These are phyloP conservation scores for Cantharis flavilabris DNA, from an alignment of 2,888 invertebrate species.

Conservation along the genomic window DNA sequence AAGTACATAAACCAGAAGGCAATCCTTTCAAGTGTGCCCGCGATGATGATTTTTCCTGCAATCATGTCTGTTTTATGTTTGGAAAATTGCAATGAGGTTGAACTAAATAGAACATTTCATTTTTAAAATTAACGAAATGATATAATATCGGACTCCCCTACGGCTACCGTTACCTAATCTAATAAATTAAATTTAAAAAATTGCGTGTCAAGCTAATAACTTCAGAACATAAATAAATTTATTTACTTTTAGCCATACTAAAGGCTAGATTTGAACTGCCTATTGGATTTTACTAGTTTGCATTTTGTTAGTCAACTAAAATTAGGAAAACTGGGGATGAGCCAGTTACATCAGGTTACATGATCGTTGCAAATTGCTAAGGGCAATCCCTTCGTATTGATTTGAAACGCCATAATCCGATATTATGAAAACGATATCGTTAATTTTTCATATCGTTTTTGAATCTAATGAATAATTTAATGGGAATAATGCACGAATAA, in stretches of 20 bases:
- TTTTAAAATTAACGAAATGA: neutral
- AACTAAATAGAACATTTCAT: neutral
- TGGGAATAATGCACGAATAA: neutral
- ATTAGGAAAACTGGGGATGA: neutral
- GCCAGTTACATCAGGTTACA: conserved; percentile 3
- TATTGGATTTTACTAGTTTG: conserved; percentile 5
- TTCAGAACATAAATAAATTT: neutral
- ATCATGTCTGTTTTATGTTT: neutral
- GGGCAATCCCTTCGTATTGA: neutral
- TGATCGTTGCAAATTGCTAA: neutral
- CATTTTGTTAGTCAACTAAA: conserved; percentile 4
- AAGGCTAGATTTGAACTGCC: neutral
- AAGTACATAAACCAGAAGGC: too few relatives aligned
- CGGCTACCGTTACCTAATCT: neutral
- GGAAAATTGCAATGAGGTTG: neutral
- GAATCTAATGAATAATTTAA: neutral
- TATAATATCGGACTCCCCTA: neutral
- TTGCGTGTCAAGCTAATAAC: neutral
- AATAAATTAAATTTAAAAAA: neutral
- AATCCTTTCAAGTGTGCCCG: neutral
- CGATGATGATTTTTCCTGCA: neutral
- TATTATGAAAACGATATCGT: neutral
- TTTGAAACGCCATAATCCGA: neutral
- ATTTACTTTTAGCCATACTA: too few relatives aligned
- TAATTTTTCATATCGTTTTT: neutral